Percentiles rank a stretch among this genome's conserved stretches.
phyloP scores from a whole-genome alignment of 2,113 vertebrate genomes.

The Kryptolebias marmoratus region DNA sequence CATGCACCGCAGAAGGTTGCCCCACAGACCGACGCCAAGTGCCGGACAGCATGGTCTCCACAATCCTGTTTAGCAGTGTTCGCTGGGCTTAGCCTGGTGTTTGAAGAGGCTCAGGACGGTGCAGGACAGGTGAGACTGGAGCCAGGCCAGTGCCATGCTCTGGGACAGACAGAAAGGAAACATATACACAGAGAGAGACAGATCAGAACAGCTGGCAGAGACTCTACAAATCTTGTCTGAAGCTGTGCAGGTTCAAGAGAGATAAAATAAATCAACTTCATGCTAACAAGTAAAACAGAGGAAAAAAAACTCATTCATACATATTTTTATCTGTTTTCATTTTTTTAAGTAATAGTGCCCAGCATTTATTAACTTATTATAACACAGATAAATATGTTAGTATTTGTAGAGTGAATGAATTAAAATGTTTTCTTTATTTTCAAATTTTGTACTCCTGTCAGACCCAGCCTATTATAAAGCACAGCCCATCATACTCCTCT shows the following conservation, averaged over 20 bases:
- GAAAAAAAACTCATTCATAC: too few species aligned
- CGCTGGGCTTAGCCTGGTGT: conserved; percentile 6
- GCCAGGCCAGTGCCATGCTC: conserved; percentile 70
- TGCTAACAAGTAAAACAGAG: conserved; percentile 25
- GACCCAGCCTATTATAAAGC: conserved; percentile 1
- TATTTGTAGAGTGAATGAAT: not conserved
- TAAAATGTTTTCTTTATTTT: not conserved
- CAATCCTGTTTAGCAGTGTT: conserved; percentile 55
- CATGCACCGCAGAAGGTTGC: conserved; percentile 30
- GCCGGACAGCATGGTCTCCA: conserved; percentile 82
- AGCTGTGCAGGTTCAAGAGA: conserved; percentile 25
- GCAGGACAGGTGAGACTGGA: conserved; percentile 48
- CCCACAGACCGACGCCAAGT: conserved; percentile 74
- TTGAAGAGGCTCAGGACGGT: conserved; percentile 10
- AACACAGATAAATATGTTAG: not conserved
- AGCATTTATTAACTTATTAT: not conserved
- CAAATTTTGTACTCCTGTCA: not conserved
- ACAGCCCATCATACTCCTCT: not conserved
- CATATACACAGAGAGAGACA: not conserved
- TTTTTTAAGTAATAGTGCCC: too few species aligned
- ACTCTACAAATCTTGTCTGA: conserved; percentile 24
- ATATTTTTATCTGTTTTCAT: too few species aligned
- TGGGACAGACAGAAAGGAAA: conserved; percentile 52
- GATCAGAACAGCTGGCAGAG: conserved; percentile 26
- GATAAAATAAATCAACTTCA: conserved; percentile 25